These are phyloP conservation scores for Propithecus coquereli DNA, from an alignment of 2,113 vertebrate species.

Conservation along the genomic window DNA sequence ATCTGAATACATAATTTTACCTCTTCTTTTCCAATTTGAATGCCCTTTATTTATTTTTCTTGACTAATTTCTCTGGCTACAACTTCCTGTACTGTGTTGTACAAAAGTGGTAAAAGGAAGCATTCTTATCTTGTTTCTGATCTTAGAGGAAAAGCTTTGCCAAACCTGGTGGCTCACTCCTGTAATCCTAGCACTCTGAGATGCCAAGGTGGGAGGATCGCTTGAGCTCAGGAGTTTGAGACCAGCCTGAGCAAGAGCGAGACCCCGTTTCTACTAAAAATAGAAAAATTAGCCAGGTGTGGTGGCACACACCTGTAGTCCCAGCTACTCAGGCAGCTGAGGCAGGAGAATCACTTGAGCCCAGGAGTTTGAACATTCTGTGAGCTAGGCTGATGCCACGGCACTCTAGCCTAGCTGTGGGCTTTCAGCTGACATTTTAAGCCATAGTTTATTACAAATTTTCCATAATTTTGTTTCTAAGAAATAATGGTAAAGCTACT, in stretches of 20 bases:
- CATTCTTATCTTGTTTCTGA: neutral
- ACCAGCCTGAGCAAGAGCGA: too few species aligned
- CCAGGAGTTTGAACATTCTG: too few species aligned
- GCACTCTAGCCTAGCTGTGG: neutral
- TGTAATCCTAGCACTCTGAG: too few species aligned
- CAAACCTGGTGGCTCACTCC: too few species aligned
- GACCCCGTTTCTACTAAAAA: too few species aligned
- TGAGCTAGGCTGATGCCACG: too few species aligned
- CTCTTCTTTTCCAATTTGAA: neutral
- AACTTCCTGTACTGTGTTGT: neutral
- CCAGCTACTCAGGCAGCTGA: too few species aligned
- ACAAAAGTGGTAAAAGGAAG: neutral
- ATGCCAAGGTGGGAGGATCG: too few species aligned
- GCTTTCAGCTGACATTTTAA: constrained; percentile 22
- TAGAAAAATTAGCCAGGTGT: too few species aligned
- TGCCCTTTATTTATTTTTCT: constrained; percentile 2
- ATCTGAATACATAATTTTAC: neutral
- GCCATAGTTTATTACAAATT: neutral
- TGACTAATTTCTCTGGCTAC: neutral
- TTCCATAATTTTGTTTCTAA: neutral
- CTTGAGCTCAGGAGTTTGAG: too few species aligned
- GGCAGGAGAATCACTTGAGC: too few species aligned
- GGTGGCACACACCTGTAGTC: too few species aligned
- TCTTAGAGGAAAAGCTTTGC: neutral
- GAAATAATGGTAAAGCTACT: constrained; percentile 15